Percentiles rank a stretch among this genome's conserved stretches.
These are phyloP conservation scores for Zygaena filipendulae DNA, from an alignment of 2,888 invertebrate genomes.

Conservation along the genomic window DNA sequence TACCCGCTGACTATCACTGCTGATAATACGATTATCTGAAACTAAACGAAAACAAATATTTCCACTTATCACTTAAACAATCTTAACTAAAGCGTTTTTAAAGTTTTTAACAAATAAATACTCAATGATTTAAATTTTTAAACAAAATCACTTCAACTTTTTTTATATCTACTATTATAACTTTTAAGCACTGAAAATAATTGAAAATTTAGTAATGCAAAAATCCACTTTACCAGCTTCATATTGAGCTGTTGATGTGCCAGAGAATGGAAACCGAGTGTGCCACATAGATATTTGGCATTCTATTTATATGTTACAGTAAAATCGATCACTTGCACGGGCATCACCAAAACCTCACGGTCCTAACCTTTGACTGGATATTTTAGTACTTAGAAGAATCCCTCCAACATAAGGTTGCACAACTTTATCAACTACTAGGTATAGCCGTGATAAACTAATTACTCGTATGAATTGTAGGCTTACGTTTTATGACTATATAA, in stretches of 20 bases:
- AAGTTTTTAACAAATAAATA: constrained; percentile 1
- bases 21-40: constrained; percentile 48
- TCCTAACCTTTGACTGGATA: constrained; percentile 55
- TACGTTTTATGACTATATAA: too few relatives aligned
- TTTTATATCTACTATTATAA: too few relatives aligned
- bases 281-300: constrained; percentile 29
- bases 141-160: too few relatives aligned
- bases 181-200: too few relatives aligned
- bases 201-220: constrained; percentile 7
- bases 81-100: too few relatives aligned
- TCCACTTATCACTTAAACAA: too few relatives aligned
- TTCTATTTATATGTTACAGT: constrained; percentile 61
- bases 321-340: constrained; percentile 51
- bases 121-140: constrained; percentile 1
- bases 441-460: too few relatives aligned
- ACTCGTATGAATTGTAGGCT: too few relatives aligned
- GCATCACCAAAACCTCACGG: constrained; percentile 48
- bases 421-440: background rate
- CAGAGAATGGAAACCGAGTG: constrained; percentile 42
- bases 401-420: background rate
- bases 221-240: constrained; percentile 49
- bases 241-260: constrained; percentile 44
- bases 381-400: constrained; percentile 12
- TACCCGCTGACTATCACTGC: constrained; percentile 46
- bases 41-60: constrained; percentile 19